Conservation (phyloP, 1,140 invertebrate species). For the Sweltsa coloradensis region DNA sequence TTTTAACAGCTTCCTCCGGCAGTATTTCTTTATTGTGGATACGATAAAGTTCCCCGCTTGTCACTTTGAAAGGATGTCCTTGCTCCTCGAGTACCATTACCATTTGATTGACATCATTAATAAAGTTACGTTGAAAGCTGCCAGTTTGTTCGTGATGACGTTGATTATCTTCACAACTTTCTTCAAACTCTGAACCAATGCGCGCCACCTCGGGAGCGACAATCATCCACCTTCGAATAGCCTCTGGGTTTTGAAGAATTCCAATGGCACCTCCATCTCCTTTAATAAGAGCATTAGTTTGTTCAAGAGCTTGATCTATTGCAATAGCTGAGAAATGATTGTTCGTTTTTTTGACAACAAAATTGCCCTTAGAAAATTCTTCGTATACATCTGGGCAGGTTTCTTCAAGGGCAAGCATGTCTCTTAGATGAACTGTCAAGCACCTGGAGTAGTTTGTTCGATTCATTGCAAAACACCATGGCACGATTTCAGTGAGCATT, state of each 20-base stretch:
- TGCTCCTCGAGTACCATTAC: too few relatives aligned
- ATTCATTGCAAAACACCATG: constrained; percentile 6
- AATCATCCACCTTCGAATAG: constrained; percentile 11
- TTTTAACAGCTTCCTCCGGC: too few relatives aligned
- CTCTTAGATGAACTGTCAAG: neutral
- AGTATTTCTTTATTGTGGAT: too few relatives aligned
- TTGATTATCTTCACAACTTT: too few relatives aligned
- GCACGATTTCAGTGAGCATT: neutral
- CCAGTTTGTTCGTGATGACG: too few relatives aligned
- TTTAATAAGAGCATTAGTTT: constrained; percentile 16
- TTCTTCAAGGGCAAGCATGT: neutral
- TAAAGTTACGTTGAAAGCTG: too few relatives aligned
- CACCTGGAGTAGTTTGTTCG: constrained; percentile 11
- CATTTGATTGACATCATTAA: too few relatives aligned
- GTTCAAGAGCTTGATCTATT: constrained; percentile 17
- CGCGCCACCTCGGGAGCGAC: constrained; percentile 1
- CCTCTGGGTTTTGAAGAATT: neutral
- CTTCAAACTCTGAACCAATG: neutral
- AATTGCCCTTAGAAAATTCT: constrained; percentile 2
- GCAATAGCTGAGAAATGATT: constrained; percentile 14
- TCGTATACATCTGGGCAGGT: neutral
- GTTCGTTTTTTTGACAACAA: constrained; percentile 8
- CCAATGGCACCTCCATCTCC: constrained; percentile 13
- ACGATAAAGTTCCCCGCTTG: too few relatives aligned
- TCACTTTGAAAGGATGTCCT: too few relatives aligned